Conservation (phyloP, 2,113 vertebrate species). For the Addax nasomaculatus region DNA sequence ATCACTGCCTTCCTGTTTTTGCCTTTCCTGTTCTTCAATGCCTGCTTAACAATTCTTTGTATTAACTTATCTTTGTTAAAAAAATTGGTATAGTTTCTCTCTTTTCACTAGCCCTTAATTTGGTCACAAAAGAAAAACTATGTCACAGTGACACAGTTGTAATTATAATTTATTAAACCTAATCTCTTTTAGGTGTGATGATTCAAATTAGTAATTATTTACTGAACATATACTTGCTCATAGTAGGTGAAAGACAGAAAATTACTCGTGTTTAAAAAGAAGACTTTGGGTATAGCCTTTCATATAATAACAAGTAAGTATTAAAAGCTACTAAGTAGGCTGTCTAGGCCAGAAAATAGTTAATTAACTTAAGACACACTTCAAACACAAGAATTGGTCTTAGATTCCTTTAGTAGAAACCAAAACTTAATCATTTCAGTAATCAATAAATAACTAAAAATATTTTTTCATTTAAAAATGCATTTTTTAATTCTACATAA, state of each 20-base stretch:
- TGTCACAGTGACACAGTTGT: neutral
- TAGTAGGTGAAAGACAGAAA: neutral
- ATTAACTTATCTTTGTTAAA: neutral
- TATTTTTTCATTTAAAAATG: neutral
- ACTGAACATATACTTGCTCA: neutral
- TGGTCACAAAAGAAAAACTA: neutral
- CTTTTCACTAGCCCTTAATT: neutral
- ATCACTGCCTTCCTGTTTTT: neutral
- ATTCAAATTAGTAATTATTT: slow-evolving; percentile 1
- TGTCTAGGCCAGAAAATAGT: neutral
- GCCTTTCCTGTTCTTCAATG: neutral
- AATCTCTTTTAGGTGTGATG: neutral
- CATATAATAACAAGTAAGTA: neutral
- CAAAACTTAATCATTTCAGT: neutral
- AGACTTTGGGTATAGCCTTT: neutral
- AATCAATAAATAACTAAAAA: neutral
- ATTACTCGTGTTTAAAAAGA: neutral
- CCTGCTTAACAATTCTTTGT: neutral
- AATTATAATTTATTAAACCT: neutral
- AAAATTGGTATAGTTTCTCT: neutral
- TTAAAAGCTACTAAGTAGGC: neutral
- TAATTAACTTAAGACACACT: neutral
- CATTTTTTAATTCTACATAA: neutral
- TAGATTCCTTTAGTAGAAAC: slow-evolving; percentile 9
- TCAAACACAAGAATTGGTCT: neutral